A percentile compares a stretch with the other conserved stretches of the same genome.
Evolutionary conservation across 1,140 invertebrate genomes (phyloP).

Genomic region (Caenorhabditis latens): DNA sequence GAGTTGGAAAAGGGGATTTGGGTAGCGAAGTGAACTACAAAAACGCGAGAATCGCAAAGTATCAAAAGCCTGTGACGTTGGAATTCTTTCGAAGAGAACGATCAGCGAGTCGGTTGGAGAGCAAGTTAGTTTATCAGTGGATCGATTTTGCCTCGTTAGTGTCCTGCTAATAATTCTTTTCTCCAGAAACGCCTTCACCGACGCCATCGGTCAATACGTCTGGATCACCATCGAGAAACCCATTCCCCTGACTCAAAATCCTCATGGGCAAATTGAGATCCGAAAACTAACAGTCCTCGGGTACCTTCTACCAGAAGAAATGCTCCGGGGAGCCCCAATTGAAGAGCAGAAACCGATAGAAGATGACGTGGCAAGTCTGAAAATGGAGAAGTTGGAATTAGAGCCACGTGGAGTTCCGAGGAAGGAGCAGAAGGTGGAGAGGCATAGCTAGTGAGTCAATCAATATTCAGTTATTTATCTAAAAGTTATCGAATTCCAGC

Average conservation of each 20-base stretch:
- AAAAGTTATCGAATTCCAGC: not conserved
- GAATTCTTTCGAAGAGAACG: slow-evolving; percentile 21
- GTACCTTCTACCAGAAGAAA: slow-evolving; percentile 13
- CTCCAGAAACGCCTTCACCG: slow-evolving; percentile 42
- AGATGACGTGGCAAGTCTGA: not conserved
- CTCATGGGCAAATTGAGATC: slow-evolving; percentile 7
- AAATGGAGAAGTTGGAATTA: slow-evolving; percentile 4
- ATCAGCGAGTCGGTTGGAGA: slow-evolving; percentile 20
- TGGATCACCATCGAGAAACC: slow-evolving; percentile 41
- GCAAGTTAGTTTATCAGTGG: not conserved
- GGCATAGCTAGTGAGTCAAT: slow-evolving; percentile 39
- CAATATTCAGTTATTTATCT: not conserved
- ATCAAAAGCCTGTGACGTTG: slow-evolving; percentile 1
- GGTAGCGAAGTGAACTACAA: not conserved
- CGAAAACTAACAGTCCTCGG: slow-evolving; percentile 2
- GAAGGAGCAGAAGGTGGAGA: not conserved
- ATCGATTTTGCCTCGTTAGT: not conserved
- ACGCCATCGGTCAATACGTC: slow-evolving; percentile 30
- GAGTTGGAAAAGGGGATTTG: slow-evolving; percentile 17
- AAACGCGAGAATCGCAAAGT: slow-evolving; percentile 22
- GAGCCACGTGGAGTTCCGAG: not conserved
- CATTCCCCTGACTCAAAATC: slow-evolving; percentile 4
- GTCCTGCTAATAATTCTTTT: not conserved
- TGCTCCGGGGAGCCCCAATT: not conserved
- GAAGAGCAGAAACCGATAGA: not conserved